Evolutionary conservation across 2,797 vertebrate species (phyloP), one percentile per base, ranked within the genome.

Genomic region (Emys orbicularis): DNA sequence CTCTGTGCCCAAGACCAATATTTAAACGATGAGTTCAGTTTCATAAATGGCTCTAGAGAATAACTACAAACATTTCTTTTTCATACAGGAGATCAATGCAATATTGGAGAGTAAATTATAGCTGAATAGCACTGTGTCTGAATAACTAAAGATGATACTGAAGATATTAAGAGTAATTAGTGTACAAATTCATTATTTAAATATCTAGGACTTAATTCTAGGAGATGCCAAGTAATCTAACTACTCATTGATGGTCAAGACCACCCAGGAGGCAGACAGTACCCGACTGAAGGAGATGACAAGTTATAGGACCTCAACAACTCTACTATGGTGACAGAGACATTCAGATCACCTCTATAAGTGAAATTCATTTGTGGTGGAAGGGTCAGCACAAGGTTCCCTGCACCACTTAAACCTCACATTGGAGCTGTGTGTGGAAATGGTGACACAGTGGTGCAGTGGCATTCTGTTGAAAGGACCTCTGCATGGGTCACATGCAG

Each of bases 1-100:
- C 5, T 3, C 21, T 52, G 25, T 76, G 37, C 31, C 84, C 34
- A 93, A 90, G 86, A 54, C 0, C 34, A 82, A 41, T 52, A 90
- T 90, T 94, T 74, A 74, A 94, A 84, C n/a, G 0, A 80, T 76
- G 91, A 85, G 1, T 90, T 95, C 84, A 91, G 49, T 93, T 65
- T 96, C 12, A 52, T 44, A 88, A 93, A 86, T 86, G 86, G 25
- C 31, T 90, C 10, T 68, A 90, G 74, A 90, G 74, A 92, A 87
- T 72, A 84, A 52, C 41, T 77, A 76, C n/a, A 92, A 95, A 88
- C 12, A 44, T 0, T 74, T 59, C 15, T 54, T 95, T 95, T 93
- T 95, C 76, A 86, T 44, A 54, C 81, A 79, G 19, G 87, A 94
- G 44, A 93, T 47, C 86, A 85, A 49, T 86, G 7, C 1, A 81